A percentile compares a stretch with the other conserved stretches of the same genome.
Evolutionary conservation across 2,888 invertebrate species (phyloP).

Genomic region (Galerucella nymphaeae): DNA sequence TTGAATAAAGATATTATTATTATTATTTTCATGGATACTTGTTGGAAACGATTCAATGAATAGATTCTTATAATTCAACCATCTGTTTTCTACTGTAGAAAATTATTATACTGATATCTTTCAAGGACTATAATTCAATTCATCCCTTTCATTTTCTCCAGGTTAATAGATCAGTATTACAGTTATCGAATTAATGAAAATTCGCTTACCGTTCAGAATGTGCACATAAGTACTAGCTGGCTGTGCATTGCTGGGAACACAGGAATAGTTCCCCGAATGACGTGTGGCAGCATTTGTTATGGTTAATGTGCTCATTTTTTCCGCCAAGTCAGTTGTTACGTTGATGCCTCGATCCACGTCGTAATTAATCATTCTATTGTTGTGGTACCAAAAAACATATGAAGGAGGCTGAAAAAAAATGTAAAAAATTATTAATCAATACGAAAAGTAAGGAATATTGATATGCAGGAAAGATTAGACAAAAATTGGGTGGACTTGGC

Average conservation of each 20-base stretch:
- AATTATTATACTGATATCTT: too few species aligned
- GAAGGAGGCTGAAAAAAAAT: constrained; percentile 44
- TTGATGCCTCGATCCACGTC: constrained; percentile 87
- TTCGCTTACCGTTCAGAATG: constrained; percentile 83
- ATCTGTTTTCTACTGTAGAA: too few species aligned
- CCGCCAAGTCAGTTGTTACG: constrained; percentile 82
- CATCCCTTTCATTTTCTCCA: too few species aligned
- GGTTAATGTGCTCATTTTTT: constrained; percentile 76
- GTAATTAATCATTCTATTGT: constrained; percentile 92
- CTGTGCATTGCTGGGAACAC: constrained; percentile 88
- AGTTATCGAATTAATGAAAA: neutral
- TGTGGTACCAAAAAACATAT: constrained; percentile 81
- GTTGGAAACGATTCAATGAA: too few species aligned
- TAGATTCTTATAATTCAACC: too few species aligned
- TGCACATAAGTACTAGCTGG: constrained; percentile 90
- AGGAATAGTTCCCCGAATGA: constrained; percentile 90
- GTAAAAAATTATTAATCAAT: too few species aligned
- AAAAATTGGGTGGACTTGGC: too few species aligned
- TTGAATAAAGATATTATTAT: too few species aligned
- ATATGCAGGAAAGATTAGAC: too few species aligned
- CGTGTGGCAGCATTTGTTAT: constrained; percentile 71
- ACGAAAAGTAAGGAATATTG: too few species aligned
- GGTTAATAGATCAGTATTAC: neutral
- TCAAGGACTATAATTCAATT: too few species aligned
- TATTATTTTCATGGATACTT: too few species aligned